A percentile compares a stretch with the other conserved stretches of the same genome.
phyloP scores from a whole-genome alignment of 2,797 vertebrate species.

The Myotis planiceps region DNA sequence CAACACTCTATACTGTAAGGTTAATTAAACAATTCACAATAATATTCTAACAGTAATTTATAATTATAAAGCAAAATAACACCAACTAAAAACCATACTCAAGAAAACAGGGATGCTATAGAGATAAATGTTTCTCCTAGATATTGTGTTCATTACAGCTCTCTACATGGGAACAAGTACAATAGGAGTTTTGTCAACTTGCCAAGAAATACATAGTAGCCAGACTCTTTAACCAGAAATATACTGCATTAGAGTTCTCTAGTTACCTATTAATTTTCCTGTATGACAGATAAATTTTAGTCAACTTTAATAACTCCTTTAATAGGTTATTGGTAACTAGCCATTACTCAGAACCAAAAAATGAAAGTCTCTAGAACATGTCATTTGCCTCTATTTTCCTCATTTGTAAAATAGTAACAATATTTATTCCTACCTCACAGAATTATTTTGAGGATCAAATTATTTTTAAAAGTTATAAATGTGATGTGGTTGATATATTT shows the following conservation, averaged over 20 bases:
- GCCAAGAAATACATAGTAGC: neutral
- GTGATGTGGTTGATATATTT: neutral
- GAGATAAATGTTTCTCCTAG: neutral
- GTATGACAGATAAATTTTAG: neutral
- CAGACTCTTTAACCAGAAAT: neutral
- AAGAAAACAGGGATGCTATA: neutral
- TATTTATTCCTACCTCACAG: neutral
- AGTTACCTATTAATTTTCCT: neutral
- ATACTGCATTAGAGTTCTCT: neutral
- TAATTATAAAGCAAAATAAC: constrained; percentile 4
- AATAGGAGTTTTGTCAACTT: neutral
- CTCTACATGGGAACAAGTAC: neutral
- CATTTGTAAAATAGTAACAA: constrained; percentile 34
- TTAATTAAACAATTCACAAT: neutral
- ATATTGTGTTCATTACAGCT: neutral
- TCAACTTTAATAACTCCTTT: neutral
- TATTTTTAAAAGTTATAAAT: neutral
- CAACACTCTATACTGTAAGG: neutral
- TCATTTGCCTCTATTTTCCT: neutral
- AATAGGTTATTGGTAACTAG: neutral
- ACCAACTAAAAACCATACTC: neutral
- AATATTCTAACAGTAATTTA: neutral
- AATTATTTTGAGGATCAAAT: constrained; percentile 24
- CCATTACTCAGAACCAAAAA: neutral
- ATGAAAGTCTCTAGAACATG: neutral